Conservation (phyloP, 2,888 invertebrate species). For the Pyrochroa serraticornis region DNA sequence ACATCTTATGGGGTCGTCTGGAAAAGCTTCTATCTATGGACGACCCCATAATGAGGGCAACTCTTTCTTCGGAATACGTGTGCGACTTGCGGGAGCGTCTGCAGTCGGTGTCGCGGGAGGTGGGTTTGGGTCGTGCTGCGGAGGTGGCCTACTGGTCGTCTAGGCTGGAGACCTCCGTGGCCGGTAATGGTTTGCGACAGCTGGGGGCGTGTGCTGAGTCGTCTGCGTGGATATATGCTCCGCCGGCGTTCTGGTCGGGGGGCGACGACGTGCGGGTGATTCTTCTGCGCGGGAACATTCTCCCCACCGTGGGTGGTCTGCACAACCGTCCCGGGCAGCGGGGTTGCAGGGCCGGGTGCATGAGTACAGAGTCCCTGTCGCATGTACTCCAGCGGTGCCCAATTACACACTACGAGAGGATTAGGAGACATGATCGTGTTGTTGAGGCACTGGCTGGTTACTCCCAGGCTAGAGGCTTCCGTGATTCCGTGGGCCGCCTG, state of each 20-base stretch:
- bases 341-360: slow-evolving; percentile 35
- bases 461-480: no score
- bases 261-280: slow-evolving; percentile 36
- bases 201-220: not conserved
- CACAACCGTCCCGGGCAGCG: slow-evolving; percentile 28
- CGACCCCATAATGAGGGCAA: not conserved
- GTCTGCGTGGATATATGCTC: not conserved
- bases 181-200: not conserved
- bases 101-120: not conserved
- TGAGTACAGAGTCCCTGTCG: slow-evolving; percentile 29
- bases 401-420: slow-evolving; percentile 26
- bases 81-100: not conserved
- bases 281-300: slow-evolving; percentile 33
- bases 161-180: not conserved
- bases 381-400: slow-evolving; percentile 40
- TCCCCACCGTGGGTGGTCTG: slow-evolving; percentile 35
- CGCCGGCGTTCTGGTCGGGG: slow-evolving; percentile 34
- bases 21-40: not conserved
- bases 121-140: not conserved
- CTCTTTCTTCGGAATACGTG: not conserved
- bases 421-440: slow-evolving; percentile 30
- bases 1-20: not conserved
- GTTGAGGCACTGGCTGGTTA: slow-evolving; percentile 6
- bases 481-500: no score
- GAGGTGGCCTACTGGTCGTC: not conserved